These are phyloP conservation scores for Triops longicaudatus DNA, from an alignment of 1,140 invertebrate genomes.

Conservation along the genomic window DNA sequence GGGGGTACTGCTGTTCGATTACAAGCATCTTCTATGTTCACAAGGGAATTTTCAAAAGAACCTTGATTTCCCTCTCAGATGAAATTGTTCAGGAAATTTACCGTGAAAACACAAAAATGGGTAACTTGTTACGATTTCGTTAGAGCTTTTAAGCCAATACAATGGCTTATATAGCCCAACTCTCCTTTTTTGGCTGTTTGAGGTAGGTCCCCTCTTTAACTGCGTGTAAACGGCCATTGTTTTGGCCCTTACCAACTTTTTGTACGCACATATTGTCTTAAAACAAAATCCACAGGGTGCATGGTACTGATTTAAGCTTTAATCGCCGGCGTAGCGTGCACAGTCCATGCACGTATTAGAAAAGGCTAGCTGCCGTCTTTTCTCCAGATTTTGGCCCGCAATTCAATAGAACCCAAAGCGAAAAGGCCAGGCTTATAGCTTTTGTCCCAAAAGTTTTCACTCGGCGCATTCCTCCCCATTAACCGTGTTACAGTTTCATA, in stretches of 20 bases:
- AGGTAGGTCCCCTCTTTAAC: neutral
- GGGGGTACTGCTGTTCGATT: neutral
- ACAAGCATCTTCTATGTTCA: neutral
- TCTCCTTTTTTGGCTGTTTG: neutral
- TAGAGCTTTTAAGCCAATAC: neutral
- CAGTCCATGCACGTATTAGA: neutral
- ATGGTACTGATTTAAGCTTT: neutral
- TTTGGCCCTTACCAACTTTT: neutral
- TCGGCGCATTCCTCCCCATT: neutral
- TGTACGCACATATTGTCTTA: neutral
- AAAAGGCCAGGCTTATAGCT: neutral
- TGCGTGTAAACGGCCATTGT: constrained; percentile 10
- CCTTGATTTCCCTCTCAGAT: neutral
- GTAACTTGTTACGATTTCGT: neutral
- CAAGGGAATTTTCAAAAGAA: neutral
- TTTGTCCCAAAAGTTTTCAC: constrained; percentile 1
- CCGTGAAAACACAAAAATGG: neutral
- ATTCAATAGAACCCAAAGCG: neutral
- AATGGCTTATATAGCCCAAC: neutral
- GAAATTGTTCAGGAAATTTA: neutral
- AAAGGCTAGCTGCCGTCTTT: neutral
- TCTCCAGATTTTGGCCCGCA: neutral
- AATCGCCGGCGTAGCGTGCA: neutral
- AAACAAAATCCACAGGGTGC: constrained; percentile 2
- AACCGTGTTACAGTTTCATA: neutral